These are phyloP conservation scores for Coilia nasus DNA, from an alignment of 2,797 vertebrate genomes.

Conservation along the genomic window DNA sequence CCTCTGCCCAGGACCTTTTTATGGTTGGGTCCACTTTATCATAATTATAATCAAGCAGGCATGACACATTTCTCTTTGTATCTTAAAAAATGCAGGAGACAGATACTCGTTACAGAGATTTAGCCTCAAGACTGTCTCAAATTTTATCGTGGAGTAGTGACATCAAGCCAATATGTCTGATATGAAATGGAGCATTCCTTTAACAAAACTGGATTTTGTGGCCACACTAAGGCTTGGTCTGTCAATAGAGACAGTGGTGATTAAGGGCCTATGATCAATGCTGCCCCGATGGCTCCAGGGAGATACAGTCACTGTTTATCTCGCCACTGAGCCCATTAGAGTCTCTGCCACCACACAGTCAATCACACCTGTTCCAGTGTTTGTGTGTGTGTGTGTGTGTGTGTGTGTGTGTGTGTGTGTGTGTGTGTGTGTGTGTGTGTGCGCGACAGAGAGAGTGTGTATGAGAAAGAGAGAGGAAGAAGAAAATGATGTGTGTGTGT, in stretches of 20 bases:
- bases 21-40: not conserved
- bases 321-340: not conserved
- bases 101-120: constrained; percentile 22
- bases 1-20: too few species aligned
- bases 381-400: constrained; percentile 1
- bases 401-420: constrained; percentile 7
- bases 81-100: not conserved
- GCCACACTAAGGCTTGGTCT: not conserved
- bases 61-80: not conserved
- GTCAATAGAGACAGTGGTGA: constrained; percentile 3
- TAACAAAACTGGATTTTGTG: not conserved
- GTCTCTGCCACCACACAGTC: not conserved
- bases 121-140: not conserved
- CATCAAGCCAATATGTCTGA: not conserved
- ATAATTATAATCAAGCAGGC: constrained; percentile 17
- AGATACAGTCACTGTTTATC: constrained; percentile 10
- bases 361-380: constrained; percentile 2
- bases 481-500: not conserved
- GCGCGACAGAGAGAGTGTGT: too few species aligned
- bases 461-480: too few species aligned
- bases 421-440: constrained; percentile 1
- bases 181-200: constrained; percentile 4
- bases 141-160: not conserved
- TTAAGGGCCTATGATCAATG: constrained; percentile 8
- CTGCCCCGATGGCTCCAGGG: constrained; percentile 4